Base-by-base conservation (phyloP, 2,113 vertebrate species). In the Oncorhynchus mykiss region DNA sequence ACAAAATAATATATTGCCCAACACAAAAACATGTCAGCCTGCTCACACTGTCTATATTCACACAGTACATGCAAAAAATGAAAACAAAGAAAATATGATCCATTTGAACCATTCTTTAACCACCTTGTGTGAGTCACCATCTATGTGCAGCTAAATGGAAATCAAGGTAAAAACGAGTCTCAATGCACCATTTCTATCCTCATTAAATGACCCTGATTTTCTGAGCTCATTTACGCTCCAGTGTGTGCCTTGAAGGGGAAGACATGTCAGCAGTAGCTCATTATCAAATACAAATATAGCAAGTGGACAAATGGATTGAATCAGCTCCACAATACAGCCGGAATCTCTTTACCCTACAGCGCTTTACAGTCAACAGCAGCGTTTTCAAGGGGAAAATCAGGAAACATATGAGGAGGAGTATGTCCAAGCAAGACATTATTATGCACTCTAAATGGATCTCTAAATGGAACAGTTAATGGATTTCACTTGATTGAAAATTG, bases 401-500 rank as follows among this genome's bases (percentile, higher is more conserved):
- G 25, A 31, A n/a, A 45, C 16, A n/a, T 18, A 11, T 20, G 9
- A 45, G 9, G 14, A 68, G 67, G 6, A 54, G 51, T 54, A 62
- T 22, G 16, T 54, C 51, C 59, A 62, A 62, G 16, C n/a, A 62
- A 62, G 59, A n/a, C n/a, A 11, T 62, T 24, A 62, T n/a, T 11
- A 62, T 62, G 59, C n/a, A 73, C 77, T 84, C 51, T 59, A 78
- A 71, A 48, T 24, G 22, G 22, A 24, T 24, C 22, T 24, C 22
- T 24, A 24, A 24, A 24, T 24, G 22, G 22, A 68, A 8, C 34
- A 83, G 75, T 73, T n/a, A 11, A 45, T 6, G 49, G 5, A 27
- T 39, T 70, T 80, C 73, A 88, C 80, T 82, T 79, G 51, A 70
- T 75, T 82, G 85, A 90, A 89, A 89, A 87, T 85, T 85, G 9